These are phyloP conservation scores for Zaprionus bogoriensis DNA, from an alignment of 2,888 invertebrate species.

Conservation along the genomic window DNA sequence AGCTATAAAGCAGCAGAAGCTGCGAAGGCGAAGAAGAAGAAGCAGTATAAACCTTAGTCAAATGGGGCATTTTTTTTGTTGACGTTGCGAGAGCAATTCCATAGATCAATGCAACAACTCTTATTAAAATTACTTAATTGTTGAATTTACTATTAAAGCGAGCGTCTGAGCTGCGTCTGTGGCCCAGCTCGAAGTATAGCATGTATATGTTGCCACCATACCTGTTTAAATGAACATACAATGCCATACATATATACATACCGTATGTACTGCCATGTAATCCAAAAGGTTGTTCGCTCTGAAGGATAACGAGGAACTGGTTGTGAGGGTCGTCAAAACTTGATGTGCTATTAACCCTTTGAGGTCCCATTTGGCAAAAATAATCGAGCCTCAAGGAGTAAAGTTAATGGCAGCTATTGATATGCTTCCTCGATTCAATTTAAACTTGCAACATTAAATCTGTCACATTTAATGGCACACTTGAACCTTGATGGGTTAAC, in stretches of 20 bases:
- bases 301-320: constrained; percentile 64
- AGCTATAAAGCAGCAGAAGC: constrained; percentile 45
- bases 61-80: constrained; percentile 54
- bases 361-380: constrained; percentile 3
- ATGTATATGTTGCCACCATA: constrained; percentile 23
- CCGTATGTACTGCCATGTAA: not conserved
- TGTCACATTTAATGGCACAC: constrained; percentile 1
- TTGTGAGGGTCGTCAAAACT: constrained; percentile 28
- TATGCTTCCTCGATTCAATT: not conserved
- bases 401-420: not conserved
- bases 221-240: constrained; percentile 30
- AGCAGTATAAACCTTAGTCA: constrained; percentile 27
- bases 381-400: not conserved
- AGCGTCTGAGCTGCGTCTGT: constrained; percentile 12
- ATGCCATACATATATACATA: constrained; percentile 15
- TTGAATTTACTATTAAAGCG: constrained; percentile 47
- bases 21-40: not conserved
- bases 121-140: constrained; percentile 58
- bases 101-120: constrained; percentile 33
- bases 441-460: not conserved
- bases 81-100: constrained; percentile 45
- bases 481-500: constrained; percentile 36
- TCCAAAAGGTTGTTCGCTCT: constrained; percentile 37
- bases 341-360: constrained; percentile 31
- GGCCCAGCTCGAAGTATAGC: constrained; percentile 32